Evolutionary conservation across 1,140 invertebrate genomes (phyloP).

Genomic region (Dermatophagoides farinae): DNA sequence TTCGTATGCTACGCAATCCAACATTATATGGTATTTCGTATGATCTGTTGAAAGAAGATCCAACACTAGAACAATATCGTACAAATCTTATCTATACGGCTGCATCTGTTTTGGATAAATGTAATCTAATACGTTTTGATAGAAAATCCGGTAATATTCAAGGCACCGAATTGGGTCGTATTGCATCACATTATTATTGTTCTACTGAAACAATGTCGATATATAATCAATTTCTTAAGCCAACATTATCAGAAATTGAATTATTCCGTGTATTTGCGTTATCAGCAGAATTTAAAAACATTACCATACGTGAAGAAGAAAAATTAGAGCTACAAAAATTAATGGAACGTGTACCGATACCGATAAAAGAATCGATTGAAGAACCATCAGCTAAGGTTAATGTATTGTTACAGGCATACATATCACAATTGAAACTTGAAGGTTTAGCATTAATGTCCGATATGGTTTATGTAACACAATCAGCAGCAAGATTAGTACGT

Average conservation of each 20-base stretch:
- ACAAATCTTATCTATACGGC: slow-evolving; percentile 94
- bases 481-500: slow-evolving; percentile 75
- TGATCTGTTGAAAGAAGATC: slow-evolving; percentile 54
- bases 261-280: slow-evolving; percentile 95
- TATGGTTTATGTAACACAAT: slow-evolving; percentile 98
- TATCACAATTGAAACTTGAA: slow-evolving; percentile 92
- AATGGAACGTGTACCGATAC: slow-evolving; percentile 92
- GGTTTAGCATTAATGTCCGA: slow-evolving; percentile 96
- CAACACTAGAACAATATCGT: slow-evolving; percentile 59
- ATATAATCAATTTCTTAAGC: slow-evolving; percentile 90
- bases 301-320: slow-evolving; percentile 90
- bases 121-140: slow-evolving; percentile 86
- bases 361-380: slow-evolving; percentile 96
- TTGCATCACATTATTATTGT: slow-evolving; percentile 94
- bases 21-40: slow-evolving; percentile 66
- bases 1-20: slow-evolving; percentile 62
- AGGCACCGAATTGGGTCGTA: slow-evolving; percentile 76
- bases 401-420: slow-evolving; percentile 88
- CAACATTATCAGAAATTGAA: slow-evolving; percentile 91
- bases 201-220: slow-evolving; percentile 89
- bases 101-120: slow-evolving; percentile 67
- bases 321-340: slow-evolving; percentile 91
- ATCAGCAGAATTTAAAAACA: slow-evolving; percentile 80
- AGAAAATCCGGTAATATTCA: slow-evolving; percentile 82
- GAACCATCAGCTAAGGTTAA: slow-evolving; percentile 94